phyloP scores from a whole-genome alignment of 2,113 vertebrate genomes.

The Menura novaehollandiae region DNA sequence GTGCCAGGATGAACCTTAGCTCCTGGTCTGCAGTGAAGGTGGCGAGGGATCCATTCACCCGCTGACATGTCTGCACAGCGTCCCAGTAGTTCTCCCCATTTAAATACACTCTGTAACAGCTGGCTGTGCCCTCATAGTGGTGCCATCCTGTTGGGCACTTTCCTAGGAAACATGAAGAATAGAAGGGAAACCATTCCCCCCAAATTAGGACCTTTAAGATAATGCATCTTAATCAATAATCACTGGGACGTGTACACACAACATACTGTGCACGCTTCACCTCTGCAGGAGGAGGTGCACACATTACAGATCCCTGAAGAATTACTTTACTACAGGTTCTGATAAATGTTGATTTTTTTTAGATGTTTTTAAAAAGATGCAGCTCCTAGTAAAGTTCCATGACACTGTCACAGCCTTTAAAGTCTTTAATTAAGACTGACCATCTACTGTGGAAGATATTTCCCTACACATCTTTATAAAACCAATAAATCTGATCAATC shows the following conservation, averaged over 20 bases:
- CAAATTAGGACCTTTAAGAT: slow-evolving; percentile 66
- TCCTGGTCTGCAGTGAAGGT: slow-evolving; percentile 95
- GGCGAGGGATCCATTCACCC: slow-evolving; percentile 90
- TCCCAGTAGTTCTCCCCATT: slow-evolving; percentile 97
- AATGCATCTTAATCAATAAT: neutral
- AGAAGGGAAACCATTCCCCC: slow-evolving; percentile 67
- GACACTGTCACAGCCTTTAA: neutral
- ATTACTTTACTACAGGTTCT: neutral
- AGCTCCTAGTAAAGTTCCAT: neutral
- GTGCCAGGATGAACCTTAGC: slow-evolving; percentile 92
- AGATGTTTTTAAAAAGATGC: neutral
- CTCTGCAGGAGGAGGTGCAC: neutral
- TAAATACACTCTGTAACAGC: slow-evolving; percentile 95
- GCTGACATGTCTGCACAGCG: slow-evolving; percentile 92
- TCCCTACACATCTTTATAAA: neutral
- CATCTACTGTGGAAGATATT: neutral
- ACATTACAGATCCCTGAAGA: neutral
- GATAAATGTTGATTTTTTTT: neutral
- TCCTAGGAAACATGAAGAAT: slow-evolving; percentile 84
- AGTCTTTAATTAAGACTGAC: neutral
- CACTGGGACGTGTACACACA: rapidly evolving
- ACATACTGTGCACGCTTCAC: neutral
- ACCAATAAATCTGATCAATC: neutral
- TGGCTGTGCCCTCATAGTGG: slow-evolving; percentile 96
- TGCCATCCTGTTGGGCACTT: slow-evolving; percentile 97